phyloP scores from a whole-genome alignment of 2,797 vertebrate genomes.

The Pseudomugil tenellus region DNA sequence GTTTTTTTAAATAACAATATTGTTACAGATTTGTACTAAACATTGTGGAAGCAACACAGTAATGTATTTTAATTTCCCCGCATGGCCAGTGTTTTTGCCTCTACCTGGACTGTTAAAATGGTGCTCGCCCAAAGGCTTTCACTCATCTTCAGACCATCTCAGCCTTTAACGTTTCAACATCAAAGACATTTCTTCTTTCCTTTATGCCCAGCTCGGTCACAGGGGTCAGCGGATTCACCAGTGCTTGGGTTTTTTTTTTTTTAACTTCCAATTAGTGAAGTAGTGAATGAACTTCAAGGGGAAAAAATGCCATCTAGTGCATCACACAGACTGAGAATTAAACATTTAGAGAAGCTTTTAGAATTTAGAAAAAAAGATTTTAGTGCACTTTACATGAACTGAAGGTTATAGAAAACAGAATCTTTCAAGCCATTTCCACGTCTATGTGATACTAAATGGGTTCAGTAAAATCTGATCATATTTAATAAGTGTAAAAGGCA shows the following conservation, averaged over 20 bases:
- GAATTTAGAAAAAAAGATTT: too few species aligned
- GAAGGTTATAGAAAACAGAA: not conserved
- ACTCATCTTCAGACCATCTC: slow-evolving; percentile 37
- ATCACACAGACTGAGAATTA: not conserved
- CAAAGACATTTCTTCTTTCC: slow-evolving; percentile 37
- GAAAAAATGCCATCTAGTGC: not conserved
- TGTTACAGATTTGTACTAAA: too few species aligned
- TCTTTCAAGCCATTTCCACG: not conserved
- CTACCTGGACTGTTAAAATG: slow-evolving; percentile 12
- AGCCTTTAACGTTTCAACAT: slow-evolving; percentile 28
- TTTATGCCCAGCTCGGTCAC: slow-evolving; percentile 31
- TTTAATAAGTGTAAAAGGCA: not conserved
- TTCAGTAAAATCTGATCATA: not conserved
- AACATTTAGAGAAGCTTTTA: not conserved
- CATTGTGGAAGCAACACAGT: not conserved
- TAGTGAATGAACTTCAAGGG: slow-evolving; percentile 4
- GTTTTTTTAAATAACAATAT: too few species aligned
- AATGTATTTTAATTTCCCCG: not conserved
- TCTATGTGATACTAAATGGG: not conserved
- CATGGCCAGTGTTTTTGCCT: not conserved
- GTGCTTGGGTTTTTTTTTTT: slow-evolving; percentile 14
- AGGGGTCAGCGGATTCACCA: slow-evolving; percentile 40
- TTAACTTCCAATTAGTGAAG: slow-evolving; percentile 44
- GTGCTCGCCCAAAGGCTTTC: slow-evolving; percentile 30
- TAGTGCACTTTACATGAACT: not conserved